Evolutionary conservation across 2,113 vertebrate genomes (phyloP), one percentile per base, ranked within the genome.

Genomic region (Argyrosomus japonicus): DNA sequence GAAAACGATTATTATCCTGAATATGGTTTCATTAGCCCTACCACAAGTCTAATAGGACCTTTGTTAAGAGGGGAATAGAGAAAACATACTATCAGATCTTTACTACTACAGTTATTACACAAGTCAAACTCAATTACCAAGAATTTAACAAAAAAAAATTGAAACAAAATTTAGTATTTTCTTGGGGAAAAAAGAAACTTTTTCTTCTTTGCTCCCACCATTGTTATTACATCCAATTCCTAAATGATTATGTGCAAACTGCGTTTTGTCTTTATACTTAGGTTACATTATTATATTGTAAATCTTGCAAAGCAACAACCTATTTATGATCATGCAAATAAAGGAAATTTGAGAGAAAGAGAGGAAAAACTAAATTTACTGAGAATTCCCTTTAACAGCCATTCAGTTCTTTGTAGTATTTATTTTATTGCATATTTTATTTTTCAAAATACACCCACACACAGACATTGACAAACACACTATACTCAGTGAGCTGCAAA

Each of bases 401-500:
- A 29, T 48, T 36, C 48, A 17, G 71, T 23, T 18, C 21, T 23
- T 53, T 36, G 45, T 10, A 21, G 23, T 48, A 60, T 62, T 50
- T 21, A 32, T 48, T 48, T 29, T 18, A 18, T 23, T 29, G 10
- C 17, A 68, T 27, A 40, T 53, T 36, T 50, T 1, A 68, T n/a
- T 48, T 51, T 11, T 53, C 9, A 43, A 53, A 47, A 58, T 11
- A 72, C 51, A 57, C 67, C 3, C 68, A 23, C 53, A 45, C 60
- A 67, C 69, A 36, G 69, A 54, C 21, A 13, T 62, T 8, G 23
- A 23, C 18, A 57, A 10, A 70, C 68, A 57, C 47, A 32, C 6
- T 23, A 75, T 43, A 48, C 72, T 75, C 83, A 68, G 63, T 89
- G 76, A 76, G 54, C 12, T 74, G 72, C 79, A 74, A 51, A 76